Conservation (phyloP, 1,140 invertebrate species). For the Centruroides sculpturatus region DNA sequence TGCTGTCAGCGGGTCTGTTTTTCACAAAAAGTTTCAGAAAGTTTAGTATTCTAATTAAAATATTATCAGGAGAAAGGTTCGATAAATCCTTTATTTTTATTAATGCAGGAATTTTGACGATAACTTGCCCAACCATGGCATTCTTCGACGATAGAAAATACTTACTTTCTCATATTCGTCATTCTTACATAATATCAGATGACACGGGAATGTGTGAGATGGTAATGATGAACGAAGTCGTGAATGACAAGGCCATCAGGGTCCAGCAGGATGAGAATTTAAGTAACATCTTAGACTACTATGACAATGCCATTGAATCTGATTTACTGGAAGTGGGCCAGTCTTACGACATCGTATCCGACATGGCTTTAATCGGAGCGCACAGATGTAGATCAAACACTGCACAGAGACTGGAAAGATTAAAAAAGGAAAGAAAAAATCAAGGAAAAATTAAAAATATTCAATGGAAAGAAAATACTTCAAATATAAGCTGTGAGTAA, state of each 20-base stretch:
- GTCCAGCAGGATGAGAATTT: not conserved
- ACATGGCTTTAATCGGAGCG: constrained; percentile 52
- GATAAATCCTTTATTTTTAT: too few relatives aligned
- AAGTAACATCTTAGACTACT: constrained; percentile 3
- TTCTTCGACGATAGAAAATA: constrained; percentile 84
- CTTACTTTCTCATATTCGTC: constrained; percentile 77
- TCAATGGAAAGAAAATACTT: constrained; percentile 27
- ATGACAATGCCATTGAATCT: constrained; percentile 8
- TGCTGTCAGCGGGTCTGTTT: too few relatives aligned
- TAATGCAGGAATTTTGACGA: too few relatives aligned
- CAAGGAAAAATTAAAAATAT: constrained; percentile 36
- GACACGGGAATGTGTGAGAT: constrained; percentile 67
- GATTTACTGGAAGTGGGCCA: constrained; percentile 22
- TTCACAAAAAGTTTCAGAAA: too few relatives aligned
- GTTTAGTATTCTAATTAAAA: too few relatives aligned
- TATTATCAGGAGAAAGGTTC: too few relatives aligned
- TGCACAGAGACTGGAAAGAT: constrained; percentile 70
- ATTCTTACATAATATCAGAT: constrained; percentile 89
- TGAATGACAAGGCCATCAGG: constrained; percentile 1
- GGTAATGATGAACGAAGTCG: constrained; percentile 59
- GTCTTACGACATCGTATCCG: constrained; percentile 36
- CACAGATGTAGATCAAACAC: constrained; percentile 72
- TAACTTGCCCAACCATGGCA: constrained; percentile 45
- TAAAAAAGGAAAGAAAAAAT: constrained; percentile 64
- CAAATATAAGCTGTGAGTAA: not conserved